Evolutionary conservation across 1,140 invertebrate species (phyloP), one percentile per base, ranked within the genome.

Genomic region (Drosophila jambulina): DNA sequence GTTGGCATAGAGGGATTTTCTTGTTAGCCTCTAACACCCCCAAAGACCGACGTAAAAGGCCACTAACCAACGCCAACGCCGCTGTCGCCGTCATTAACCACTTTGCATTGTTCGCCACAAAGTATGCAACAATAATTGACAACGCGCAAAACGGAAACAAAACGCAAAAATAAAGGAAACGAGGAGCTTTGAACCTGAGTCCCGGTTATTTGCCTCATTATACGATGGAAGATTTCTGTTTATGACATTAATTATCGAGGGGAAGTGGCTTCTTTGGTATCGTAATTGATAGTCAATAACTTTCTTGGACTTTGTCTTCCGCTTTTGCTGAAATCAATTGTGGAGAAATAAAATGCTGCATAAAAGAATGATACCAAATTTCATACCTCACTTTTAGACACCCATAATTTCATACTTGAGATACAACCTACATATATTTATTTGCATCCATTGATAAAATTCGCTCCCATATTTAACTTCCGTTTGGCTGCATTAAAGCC

Each of bases 1-100:
- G 84, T 88, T 84, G 84, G 77, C 80, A 84, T 72, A 84, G 75
- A 80, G 85, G 84, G 84, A 84, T 90, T 88, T 87, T 86, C 80
- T 75, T 80, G 79, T 87, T 85, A 77, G 75, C 59, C 69, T 51
- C 71, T 69, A 72, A 72, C 71, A 71, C 68, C 38, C 45, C 51
- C 38, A 38, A 65, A 51, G 46, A 75, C 42, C 70, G 56, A 49
- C 63, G 42, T 40, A 42, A 42, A 61, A 21, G 49, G 48, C 60
- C 48, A 58, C 43, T 63, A 51, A 46, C 23, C 17, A 27, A 19
- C 27, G 21, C 59, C 75, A 49, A 45, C 54, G 25, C 32, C 32
- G 13, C 17, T 38, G n/a, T 42, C 45, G 38, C 17, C 43, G 49
- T 72, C 71, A 75, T 62, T 75, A 79, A 75, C 63, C 71, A 67